Percentiles rank a stretch among this genome's conserved stretches.
Evolutionary conservation across 2,113 vertebrate species (phyloP).

Genomic region (Nothoprocta pentlandii): DNA sequence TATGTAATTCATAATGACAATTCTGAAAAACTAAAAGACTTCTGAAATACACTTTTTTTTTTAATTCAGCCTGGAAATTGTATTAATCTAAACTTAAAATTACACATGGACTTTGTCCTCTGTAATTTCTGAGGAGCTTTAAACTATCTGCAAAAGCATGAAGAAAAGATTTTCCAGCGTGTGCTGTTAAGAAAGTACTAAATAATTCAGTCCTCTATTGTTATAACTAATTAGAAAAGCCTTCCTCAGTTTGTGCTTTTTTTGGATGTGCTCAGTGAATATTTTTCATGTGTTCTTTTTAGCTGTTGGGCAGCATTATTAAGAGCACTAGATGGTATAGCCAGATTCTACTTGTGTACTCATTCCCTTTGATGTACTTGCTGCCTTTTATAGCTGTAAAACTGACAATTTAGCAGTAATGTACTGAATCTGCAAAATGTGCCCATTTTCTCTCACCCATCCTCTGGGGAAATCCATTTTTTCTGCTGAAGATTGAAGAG

Average conservation of each 20-base stretch:
- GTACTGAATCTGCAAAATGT: background rate
- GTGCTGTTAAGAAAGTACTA: background rate
- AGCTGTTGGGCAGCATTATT: background rate
- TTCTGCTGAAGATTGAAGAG: background rate
- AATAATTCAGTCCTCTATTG: background rate
- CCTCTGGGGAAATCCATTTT: background rate
- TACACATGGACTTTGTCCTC: background rate
- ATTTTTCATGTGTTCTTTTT: background rate
- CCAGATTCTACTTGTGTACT: background rate
- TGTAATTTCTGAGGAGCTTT: background rate
- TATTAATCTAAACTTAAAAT: background rate
- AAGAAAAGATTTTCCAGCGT: background rate
- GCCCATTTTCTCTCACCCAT: background rate
- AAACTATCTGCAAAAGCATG: background rate
- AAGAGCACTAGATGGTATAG: background rate
- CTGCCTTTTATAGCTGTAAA: background rate
- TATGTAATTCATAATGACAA: background rate
- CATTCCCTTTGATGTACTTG: background rate
- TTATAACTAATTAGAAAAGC: background rate
- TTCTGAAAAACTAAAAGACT: background rate
- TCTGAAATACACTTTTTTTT: background rate
- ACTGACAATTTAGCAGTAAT: background rate
- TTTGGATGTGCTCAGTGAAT: background rate
- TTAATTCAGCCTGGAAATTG: background rate
- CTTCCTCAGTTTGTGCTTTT: background rate